These are phyloP conservation scores for Hypercompe scribonia DNA, from an alignment of 2,888 invertebrate species.

Conservation along the genomic window DNA sequence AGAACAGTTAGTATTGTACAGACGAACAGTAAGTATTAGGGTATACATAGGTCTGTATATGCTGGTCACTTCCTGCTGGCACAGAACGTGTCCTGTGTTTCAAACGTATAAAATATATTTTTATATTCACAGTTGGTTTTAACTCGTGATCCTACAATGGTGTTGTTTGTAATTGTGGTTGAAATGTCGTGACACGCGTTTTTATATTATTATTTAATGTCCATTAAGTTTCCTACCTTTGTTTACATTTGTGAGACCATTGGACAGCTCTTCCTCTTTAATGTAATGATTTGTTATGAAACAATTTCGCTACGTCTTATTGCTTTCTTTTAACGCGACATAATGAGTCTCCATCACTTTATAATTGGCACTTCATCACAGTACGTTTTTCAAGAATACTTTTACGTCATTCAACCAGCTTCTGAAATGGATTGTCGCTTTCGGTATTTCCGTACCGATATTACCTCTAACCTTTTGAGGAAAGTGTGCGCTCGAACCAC, in stretches of 20 bases:
- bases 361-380: background rate
- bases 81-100: slow-evolving; percentile 43
- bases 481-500: background rate
- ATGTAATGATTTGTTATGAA: background rate
- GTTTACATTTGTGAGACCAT: background rate
- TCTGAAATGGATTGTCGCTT: too few relatives aligned
- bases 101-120: slow-evolving; percentile 41
- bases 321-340: background rate
- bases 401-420: background rate
- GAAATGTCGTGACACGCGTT: slow-evolving; percentile 52
- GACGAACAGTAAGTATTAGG: background rate
- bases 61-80: slow-evolving; percentile 23
- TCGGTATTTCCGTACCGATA: too few relatives aligned
- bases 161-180: slow-evolving; percentile 58
- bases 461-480: background rate
- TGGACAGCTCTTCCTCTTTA: background rate
- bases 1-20: background rate
- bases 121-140: slow-evolving; percentile 49
- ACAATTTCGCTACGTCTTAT: too few relatives aligned
- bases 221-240: slow-evolving; percentile 16
- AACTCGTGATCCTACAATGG: slow-evolving; percentile 53
- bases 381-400: background rate
- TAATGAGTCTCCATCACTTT: background rate
- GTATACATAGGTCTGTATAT: slow-evolving; percentile 1
- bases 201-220: slow-evolving; percentile 25